Conservation (phyloP, 30 jellyfish, hydroid and myxozoan genomes). For the Turritopsis rubra region DNA sequence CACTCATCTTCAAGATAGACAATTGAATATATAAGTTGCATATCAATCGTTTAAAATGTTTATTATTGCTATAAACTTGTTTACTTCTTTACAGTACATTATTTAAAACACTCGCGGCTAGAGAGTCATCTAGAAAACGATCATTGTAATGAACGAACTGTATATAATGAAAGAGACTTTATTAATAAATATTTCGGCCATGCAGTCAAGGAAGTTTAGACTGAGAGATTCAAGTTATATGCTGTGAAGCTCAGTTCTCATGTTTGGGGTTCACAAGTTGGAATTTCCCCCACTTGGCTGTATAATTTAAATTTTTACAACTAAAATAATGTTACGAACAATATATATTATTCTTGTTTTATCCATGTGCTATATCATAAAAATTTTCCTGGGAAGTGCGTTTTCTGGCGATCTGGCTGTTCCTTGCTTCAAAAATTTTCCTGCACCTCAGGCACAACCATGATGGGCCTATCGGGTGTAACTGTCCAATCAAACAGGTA, state of each 20-base stretch:
- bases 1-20: neutral
- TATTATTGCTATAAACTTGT: neutral
- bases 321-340: neutral
- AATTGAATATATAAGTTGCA: neutral
- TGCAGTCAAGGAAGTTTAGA: neutral
- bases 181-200: neutral
- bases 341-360: neutral
- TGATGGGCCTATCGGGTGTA: neutral
- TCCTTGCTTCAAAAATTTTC: too few species aligned
- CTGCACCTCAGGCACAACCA: neutral
- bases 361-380: neutral
- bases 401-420: neutral
- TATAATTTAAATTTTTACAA: neutral
- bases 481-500: neutral
- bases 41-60: neutral
- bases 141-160: neutral
- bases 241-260: neutral
- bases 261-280: neutral
- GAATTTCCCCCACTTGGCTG: neutral
- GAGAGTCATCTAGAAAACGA: neutral
- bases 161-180: neutral
- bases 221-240: neutral
- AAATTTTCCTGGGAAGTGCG: neutral
- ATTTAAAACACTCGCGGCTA: neutral
- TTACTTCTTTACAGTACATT: neutral